These are phyloP conservation scores for Orthonychiurus folsomi DNA, from an alignment of 2,888 invertebrate species.

Conservation along the genomic window DNA sequence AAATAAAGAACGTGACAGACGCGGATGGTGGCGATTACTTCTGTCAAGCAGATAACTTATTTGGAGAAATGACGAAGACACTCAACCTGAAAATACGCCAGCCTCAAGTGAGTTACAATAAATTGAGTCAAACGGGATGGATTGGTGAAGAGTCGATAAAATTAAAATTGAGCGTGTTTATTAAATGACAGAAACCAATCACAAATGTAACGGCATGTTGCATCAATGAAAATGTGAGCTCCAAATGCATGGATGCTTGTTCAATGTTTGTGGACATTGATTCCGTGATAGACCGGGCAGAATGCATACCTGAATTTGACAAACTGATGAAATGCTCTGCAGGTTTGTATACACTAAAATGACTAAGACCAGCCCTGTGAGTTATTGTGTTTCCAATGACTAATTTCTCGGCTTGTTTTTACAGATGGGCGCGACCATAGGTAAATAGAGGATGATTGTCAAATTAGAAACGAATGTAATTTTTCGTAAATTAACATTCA, in stretches of 20 bases:
- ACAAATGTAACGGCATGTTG: conserved; percentile 74
- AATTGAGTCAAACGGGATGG: background rate
- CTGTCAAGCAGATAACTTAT: conserved; percentile 75
- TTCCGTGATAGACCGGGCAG: conserved; percentile 66
- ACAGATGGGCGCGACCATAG: conserved; percentile 59
- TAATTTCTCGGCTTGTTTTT: conserved; percentile 20
- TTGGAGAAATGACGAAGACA: conserved; percentile 49
- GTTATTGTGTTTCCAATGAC: too few relatives aligned
- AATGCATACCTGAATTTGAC: conserved; percentile 72
- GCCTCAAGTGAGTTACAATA: conserved; percentile 23
- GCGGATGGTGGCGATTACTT: conserved; percentile 70
- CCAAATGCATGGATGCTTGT: conserved; percentile 71
- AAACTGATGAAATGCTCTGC: conserved; percentile 80
- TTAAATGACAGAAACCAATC: conserved; percentile 48
- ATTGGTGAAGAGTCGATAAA: background rate
- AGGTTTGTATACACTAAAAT: conserved; percentile 47
- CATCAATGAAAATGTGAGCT: conserved; percentile 65
- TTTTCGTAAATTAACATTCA: too few relatives aligned
- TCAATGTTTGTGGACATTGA: conserved; percentile 74
- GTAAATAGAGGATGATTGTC: background rate
- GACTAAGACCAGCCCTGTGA: too few relatives aligned
- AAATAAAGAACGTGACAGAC: conserved; percentile 61
- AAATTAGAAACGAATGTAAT: background rate
- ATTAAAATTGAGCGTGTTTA: background rate
- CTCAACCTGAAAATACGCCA: conserved; percentile 35